Conservation (phyloP, 1,140 invertebrate genomes). For the Prorops nasuta region DNA sequence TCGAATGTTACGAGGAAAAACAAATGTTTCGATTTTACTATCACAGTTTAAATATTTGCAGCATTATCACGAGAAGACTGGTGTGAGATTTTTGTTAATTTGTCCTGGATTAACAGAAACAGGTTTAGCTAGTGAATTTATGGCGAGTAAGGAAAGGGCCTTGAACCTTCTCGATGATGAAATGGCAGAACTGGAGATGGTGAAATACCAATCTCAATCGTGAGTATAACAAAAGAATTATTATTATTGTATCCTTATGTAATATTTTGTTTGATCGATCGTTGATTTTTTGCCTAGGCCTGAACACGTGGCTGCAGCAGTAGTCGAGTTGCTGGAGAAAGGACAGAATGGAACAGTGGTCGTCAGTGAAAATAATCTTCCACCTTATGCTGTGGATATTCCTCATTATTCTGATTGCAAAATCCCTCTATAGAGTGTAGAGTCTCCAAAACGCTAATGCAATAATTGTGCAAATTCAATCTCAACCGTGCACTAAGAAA, state of each 20-base stretch:
- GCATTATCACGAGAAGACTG: constrained; percentile 36
- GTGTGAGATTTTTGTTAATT: constrained; percentile 49
- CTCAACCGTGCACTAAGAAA: no score
- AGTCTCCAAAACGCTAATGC: no score
- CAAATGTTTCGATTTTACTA: not conserved
- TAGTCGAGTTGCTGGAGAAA: constrained; percentile 50
- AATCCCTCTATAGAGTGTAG: not conserved
- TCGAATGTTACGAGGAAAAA: not conserved
- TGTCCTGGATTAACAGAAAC: constrained; percentile 57
- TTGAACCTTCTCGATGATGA: constrained; percentile 29
- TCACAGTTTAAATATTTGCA: constrained; percentile 1
- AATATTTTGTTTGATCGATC: not conserved
- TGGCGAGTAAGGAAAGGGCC: constrained; percentile 20
- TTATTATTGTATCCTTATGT: no score
- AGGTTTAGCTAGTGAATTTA: constrained; percentile 24
- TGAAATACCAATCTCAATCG: constrained; percentile 19
- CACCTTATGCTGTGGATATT: constrained; percentile 44
- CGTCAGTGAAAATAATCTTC: constrained; percentile 50
- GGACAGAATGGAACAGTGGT: constrained; percentile 50
- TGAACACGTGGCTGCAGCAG: constrained; percentile 43
- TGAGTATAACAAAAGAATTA: constrained; percentile 8
- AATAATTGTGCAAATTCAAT: no score
- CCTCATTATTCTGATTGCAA: constrained; percentile 16
- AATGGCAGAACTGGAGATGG: constrained; percentile 16
- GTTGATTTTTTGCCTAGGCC: constrained; percentile 33